These are phyloP conservation scores for Percopsis transmontana DNA, from an alignment of 2,113 vertebrate genomes.

Conservation along the genomic window DNA sequence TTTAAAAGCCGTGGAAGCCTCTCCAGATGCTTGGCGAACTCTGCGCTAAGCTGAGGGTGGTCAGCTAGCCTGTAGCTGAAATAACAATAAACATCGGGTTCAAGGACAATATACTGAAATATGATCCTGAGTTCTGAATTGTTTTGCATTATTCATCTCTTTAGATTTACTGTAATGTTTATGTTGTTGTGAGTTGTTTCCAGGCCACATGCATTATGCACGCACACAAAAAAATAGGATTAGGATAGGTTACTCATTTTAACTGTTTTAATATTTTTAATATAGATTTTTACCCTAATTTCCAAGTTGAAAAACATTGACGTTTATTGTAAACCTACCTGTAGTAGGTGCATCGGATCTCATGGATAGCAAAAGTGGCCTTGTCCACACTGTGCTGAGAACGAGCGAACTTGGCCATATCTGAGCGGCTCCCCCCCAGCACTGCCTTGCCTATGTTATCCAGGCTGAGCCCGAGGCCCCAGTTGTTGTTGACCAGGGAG, in stretches of 20 bases:
- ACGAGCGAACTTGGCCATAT: conserved; percentile 74
- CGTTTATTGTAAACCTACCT: conserved; percentile 69
- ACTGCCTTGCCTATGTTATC: conserved; percentile 55
- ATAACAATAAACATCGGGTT: conserved; percentile 38
- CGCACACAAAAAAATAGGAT: not conserved
- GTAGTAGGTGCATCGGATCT: conserved; percentile 79
- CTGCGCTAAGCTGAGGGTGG: conserved; percentile 73
- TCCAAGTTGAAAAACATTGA: too few relatives aligned
- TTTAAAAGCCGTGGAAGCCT: conserved; percentile 66
- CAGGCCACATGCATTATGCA: not conserved
- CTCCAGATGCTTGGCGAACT: conserved; percentile 74
- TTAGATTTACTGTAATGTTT: not conserved
- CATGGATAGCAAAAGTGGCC: conserved; percentile 76
- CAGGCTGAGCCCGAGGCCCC: conserved; percentile 68
- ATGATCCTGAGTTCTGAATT: not conserved
- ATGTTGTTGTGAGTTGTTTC: not conserved
- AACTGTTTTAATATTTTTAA: too few relatives aligned
- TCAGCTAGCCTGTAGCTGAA: conserved; percentile 78
- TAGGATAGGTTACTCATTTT: too few relatives aligned
- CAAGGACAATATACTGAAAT: conserved; percentile 1
- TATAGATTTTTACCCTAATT: too few relatives aligned
- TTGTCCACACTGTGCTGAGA: conserved; percentile 76
- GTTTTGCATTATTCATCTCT: not conserved
- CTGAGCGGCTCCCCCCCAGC: conserved; percentile 75
- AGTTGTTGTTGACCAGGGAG: conserved; percentile 73